phyloP scores from a whole-genome alignment of 2,113 vertebrate species.

The Sitta europaea region DNA sequence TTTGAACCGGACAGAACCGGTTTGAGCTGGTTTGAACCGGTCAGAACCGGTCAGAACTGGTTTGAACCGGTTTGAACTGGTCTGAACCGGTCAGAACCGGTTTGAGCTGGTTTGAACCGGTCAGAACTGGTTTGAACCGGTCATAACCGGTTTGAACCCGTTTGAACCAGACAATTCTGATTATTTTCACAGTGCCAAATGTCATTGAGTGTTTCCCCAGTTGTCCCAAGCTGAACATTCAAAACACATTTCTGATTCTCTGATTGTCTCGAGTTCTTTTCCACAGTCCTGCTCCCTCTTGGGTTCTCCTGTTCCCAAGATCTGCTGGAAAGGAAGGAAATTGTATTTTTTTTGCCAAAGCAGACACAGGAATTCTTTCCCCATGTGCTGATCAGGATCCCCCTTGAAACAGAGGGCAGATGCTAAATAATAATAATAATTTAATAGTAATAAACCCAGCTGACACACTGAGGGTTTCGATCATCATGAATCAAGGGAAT shows the following conservation, averaged over 20 bases:
- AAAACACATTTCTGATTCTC: not conserved
- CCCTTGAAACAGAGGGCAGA: not conserved
- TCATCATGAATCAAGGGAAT: not conserved
- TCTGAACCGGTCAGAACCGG: too few relatives aligned
- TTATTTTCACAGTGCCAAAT: not conserved
- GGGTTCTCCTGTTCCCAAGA: not conserved
- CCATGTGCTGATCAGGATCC: not conserved
- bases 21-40: too few relatives aligned
- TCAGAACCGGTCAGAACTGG: too few relatives aligned
- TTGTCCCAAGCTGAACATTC: not conserved
- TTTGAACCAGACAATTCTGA: not conserved
- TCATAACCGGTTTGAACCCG: too few relatives aligned
- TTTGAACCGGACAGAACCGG: too few relatives aligned
- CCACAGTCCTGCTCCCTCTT: not conserved
- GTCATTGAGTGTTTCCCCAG: not conserved
- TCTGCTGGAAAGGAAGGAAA: not conserved
- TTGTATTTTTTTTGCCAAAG: not conserved
- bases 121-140: too few relatives aligned
- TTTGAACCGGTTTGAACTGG: too few relatives aligned
- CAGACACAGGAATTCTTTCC: not conserved
- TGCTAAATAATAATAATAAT: too few relatives aligned
- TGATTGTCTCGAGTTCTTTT: not conserved
- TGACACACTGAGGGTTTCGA: not conserved
- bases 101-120: too few relatives aligned
- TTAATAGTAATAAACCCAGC: too few relatives aligned